These are phyloP conservation scores for Orius insidiosus DNA, from an alignment of 1,140 invertebrate genomes.

Conservation along the genomic window DNA sequence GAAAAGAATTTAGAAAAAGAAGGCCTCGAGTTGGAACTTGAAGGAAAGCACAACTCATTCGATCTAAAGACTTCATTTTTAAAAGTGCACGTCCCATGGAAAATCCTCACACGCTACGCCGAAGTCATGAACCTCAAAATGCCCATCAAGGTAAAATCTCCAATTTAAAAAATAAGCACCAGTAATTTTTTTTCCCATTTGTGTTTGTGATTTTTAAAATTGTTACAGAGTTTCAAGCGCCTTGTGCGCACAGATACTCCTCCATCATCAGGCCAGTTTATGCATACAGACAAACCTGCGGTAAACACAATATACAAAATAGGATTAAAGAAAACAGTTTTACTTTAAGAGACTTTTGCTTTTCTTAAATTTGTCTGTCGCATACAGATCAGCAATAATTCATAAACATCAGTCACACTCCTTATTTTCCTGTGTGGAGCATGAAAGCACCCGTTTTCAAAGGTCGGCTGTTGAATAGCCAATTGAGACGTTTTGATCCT, in stretches of 20 bases:
- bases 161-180: neutral
- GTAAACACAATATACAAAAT: too few species aligned
- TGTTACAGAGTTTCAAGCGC: slow-evolving; percentile 16
- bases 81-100: slow-evolving; percentile 84
- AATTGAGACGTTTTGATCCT: too few species aligned
- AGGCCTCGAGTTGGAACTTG: slow-evolving; percentile 62
- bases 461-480: too few species aligned
- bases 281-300: too few species aligned
- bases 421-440: too few species aligned
- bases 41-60: slow-evolving; percentile 62
- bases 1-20: slow-evolving; percentile 56
- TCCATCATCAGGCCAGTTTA: neutral
- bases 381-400: too few species aligned
- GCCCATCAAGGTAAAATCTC: slow-evolving; percentile 48
- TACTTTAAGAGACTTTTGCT: too few species aligned
- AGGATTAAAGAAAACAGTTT: too few species aligned
- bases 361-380: too few species aligned
- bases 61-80: slow-evolving; percentile 77
- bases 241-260: slow-evolving; percentile 15
- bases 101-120: slow-evolving; percentile 69
- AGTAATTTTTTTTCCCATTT: neutral
- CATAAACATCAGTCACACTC: too few species aligned
- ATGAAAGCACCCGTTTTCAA: too few species aligned
- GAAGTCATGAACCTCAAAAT: slow-evolving; percentile 80
- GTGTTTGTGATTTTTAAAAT: neutral